Base-by-base conservation (phyloP, 2,888 invertebrate species). In the Plagiodera versicolora region DNA sequence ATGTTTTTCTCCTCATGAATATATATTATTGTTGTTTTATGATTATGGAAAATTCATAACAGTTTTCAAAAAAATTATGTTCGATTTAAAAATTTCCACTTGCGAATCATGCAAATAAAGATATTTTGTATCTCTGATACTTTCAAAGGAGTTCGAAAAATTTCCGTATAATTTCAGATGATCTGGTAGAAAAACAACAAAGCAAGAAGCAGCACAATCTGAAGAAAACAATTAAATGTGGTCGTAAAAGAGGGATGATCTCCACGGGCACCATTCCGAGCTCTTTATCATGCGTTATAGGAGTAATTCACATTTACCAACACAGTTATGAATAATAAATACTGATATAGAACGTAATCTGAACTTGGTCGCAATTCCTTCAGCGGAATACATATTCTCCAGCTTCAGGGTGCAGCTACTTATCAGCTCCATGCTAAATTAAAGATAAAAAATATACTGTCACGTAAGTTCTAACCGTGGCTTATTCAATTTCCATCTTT, bases 401-500 rank as follows among this genome's bases (percentile, higher is more conserved):
- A 65, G 63, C 65, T 70, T 65, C 73, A 70, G 69, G 70, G 70
- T 69, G 70, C 72, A 70, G 70, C 72, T 74, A 77, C 78, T 79
- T 80, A 79, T 80, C 80, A 79, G 76, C 69, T 68, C 71, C 71
- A 76, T 77, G 77, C 78, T 80, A 79, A 80, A 80, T 80, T 80
- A 79, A 79, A 80, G 79, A 80, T 79, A 79, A 80, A 79, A 77
- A 77, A 78, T 79, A 79, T 76, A 78, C 78, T 77, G 79, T 77
- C 79, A 79, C 78, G 78, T 79, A 75, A 77, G 75, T 78, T 79
- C 75, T 75, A 72, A 75, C 74, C 72, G 75, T 47, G 74, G 78
- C 77, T 79, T 77, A 79, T 79, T 79, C 78, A 79, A 80, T 79
- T 79, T 79, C 76, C 79, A 77, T 77, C 76, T 72, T 58, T 63